Evolutionary conservation across 1,140 invertebrate genomes (phyloP).

Genomic region (Nasonia giraulti): DNA sequence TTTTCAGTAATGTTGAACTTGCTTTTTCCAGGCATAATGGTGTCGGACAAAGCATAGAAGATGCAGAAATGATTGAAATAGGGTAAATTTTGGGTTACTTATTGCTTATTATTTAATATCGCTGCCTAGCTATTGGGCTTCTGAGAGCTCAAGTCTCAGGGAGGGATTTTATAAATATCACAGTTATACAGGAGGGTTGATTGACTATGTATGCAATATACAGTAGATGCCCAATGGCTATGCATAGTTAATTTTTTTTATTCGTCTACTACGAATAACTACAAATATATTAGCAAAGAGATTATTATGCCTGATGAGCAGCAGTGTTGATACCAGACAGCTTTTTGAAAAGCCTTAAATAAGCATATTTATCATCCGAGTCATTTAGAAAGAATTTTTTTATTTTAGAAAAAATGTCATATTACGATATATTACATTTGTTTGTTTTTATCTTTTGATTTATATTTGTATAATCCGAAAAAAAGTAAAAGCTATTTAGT

Average conservation of each 20-base stretch:
- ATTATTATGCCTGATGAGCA: slow-evolving; percentile 54
- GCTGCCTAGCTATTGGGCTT: slow-evolving; percentile 59
- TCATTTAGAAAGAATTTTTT: slow-evolving; percentile 38
- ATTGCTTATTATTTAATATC: slow-evolving; percentile 57
- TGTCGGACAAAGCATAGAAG: slow-evolving; percentile 66
- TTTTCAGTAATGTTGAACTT: slow-evolving; percentile 22
- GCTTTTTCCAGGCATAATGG: slow-evolving; percentile 62
- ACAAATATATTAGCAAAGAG: slow-evolving; percentile 57
- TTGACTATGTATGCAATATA: slow-evolving; percentile 43
- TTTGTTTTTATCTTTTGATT: slow-evolving; percentile 21
- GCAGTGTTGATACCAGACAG: slow-evolving; percentile 56
- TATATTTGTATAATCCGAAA: slow-evolving; percentile 46
- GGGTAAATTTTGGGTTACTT: slow-evolving; percentile 64
- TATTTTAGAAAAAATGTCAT: slow-evolving; percentile 50
- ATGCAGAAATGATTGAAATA: slow-evolving; percentile 71
- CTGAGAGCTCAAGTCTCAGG: slow-evolving; percentile 60
- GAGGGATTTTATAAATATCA: slow-evolving; percentile 62
- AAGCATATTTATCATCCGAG: slow-evolving; percentile 52
- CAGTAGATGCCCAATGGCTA: slow-evolving; percentile 60
- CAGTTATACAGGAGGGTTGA: slow-evolving; percentile 53
- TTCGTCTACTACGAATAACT: slow-evolving; percentile 54
- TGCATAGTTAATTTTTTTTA: slow-evolving; percentile 64
- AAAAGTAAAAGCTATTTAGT: slow-evolving; percentile 48
- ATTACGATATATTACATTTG: not conserved
- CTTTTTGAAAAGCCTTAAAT: slow-evolving; percentile 52